phyloP scores from a whole-genome alignment of 2,888 invertebrate genomes.

The Limnephilus rhombicus region DNA sequence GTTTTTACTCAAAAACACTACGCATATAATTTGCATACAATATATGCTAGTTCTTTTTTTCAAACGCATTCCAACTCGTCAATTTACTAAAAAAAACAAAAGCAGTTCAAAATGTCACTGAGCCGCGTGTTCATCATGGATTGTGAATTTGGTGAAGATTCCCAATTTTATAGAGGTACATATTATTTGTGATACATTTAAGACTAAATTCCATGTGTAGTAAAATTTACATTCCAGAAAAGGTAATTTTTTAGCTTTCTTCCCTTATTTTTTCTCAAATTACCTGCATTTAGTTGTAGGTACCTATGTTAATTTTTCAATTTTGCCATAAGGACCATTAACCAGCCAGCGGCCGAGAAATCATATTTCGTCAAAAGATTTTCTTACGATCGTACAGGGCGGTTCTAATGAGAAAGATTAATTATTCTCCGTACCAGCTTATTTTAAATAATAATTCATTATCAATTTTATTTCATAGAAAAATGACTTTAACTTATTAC shows the following conservation, averaged over 20 bases:
- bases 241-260: neutral
- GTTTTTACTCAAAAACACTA: neutral
- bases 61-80: neutral
- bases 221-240: no score
- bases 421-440: no score
- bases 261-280: neutral
- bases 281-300: neutral
- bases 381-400: no score
- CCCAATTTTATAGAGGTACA: neutral
- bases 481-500: no score
- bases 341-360: no score
- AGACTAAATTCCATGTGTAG: no score
- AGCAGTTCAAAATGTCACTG: neutral
- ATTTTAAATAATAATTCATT: no score
- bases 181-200: neutral
- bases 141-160: slow-evolving; percentile 5
- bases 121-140: neutral
- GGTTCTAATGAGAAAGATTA: no score
- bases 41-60: neutral
- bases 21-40: neutral
- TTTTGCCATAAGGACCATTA: no score
- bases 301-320: neutral
- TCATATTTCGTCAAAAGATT: no score
- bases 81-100: neutral
- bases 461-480: no score